Percentiles rank a stretch among this genome's conserved stretches.
Conservation (phyloP, 2,113 vertebrate species). For the Chelonoidis abingdonii region DNA sequence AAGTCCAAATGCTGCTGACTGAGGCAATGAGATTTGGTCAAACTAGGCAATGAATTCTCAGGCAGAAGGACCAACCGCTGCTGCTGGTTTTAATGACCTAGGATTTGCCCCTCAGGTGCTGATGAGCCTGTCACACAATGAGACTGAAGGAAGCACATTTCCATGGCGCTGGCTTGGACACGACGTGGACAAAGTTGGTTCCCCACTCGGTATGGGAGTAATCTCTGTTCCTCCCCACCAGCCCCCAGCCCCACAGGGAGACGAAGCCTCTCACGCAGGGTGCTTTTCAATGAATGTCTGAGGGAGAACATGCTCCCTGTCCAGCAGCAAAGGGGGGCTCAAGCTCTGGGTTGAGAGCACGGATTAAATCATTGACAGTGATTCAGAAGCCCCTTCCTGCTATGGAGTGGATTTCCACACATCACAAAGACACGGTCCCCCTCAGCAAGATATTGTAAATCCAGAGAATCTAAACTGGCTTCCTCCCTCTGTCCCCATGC, state of each 20-base stretch:
- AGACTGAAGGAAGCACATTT: background rate
- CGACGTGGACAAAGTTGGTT: rapidly evolving
- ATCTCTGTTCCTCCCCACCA: background rate
- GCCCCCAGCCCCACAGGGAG: too few relatives aligned
- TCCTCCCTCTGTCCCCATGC: too few relatives aligned
- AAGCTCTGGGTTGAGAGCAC: background rate
- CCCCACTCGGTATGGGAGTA: rapidly evolving
- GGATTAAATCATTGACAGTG: background rate
- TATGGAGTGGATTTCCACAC: background rate
- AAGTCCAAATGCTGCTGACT: background rate
- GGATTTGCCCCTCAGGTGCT: background rate
- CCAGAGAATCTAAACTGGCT: too few relatives aligned
- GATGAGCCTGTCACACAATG: background rate
- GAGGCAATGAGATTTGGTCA: too few relatives aligned
- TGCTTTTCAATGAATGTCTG: background rate
- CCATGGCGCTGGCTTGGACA: rapidly evolving
- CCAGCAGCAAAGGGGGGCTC: background rate
- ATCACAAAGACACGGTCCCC: too few relatives aligned
- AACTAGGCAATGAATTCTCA: background rate
- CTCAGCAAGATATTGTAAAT: too few relatives aligned
- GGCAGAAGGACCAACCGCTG: background rate
- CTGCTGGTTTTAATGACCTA: background rate
- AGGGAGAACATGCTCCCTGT: background rate
- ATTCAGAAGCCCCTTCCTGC: background rate
- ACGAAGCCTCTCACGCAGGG: background rate